A percentile compares a stretch with the other conserved stretches of the same genome.
Conservation (phyloP, 2,113 vertebrate genomes). For the Sarotherodon lohbergeri region DNA sequence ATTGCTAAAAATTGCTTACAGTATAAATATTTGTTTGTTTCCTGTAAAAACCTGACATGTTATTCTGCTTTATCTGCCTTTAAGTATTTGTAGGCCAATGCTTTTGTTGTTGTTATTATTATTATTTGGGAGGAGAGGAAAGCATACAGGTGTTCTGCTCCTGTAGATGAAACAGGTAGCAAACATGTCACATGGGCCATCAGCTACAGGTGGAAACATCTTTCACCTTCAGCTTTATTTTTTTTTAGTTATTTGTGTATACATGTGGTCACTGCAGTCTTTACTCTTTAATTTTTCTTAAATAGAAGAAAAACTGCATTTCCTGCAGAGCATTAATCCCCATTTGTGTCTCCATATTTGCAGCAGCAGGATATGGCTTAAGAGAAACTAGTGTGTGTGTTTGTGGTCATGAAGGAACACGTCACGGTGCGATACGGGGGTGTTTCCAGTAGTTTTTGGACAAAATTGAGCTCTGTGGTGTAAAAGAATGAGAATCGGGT, state of each 20-base stretch:
- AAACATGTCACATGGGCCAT: background rate
- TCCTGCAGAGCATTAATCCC: background rate
- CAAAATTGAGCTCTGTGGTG: background rate
- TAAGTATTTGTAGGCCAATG: background rate
- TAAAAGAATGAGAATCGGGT: background rate
- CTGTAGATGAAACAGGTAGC: background rate
- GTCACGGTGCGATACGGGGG: background rate
- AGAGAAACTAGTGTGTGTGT: fast-evolving
- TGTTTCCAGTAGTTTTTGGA: background rate
- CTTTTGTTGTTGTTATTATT: fast-evolving
- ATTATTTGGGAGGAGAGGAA: background rate
- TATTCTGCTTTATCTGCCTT: fast-evolving
- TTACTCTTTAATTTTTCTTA: background rate
- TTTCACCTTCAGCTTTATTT: background rate
- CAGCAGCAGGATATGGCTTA: background rate
- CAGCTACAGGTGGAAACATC: background rate
- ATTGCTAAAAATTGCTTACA: too few species aligned
- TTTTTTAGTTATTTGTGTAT: background rate
- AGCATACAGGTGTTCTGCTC: background rate
- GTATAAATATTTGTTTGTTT: too few species aligned
- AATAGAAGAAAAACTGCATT: background rate
- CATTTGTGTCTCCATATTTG: background rate
- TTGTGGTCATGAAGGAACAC: background rate
- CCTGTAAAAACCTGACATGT: background rate
- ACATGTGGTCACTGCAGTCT: background rate